Percentiles rank a stretch among this genome's conserved stretches.
Evolutionary conservation across 2,113 vertebrate genomes (phyloP).

Genomic region (Thomomys bottae): DNA sequence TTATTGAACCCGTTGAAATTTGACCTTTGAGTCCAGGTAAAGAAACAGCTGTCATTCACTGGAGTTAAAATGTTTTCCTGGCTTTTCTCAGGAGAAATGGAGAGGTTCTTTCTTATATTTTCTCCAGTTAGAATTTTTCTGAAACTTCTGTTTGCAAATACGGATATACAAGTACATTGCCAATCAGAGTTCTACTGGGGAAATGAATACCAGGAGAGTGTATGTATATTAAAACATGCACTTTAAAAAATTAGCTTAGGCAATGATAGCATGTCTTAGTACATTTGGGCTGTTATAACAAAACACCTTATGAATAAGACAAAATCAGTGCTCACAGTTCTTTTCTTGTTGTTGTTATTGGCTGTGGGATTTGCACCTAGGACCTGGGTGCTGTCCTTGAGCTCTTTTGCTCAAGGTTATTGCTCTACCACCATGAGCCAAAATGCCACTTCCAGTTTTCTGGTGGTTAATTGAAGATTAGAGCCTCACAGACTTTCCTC

Average conservation of each 20-base stretch:
- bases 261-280: neutral
- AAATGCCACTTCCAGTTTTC: no score
- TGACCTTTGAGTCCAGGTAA: constrained; percentile 59
- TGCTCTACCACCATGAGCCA: no score
- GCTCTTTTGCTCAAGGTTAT: no score
- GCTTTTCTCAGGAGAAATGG: neutral
- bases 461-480: no score
- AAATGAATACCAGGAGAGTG: neutral
- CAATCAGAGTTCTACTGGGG: neutral
- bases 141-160: constrained; percentile 30
- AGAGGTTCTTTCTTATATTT: neutral
- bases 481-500: no score
- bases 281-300: neutral
- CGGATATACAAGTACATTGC: neutral
- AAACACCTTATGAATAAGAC: neutral
- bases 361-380: no score
- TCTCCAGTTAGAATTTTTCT: constrained; percentile 7
- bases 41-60: constrained; percentile 1
- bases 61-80: constrained; percentile 15
- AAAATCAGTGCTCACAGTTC: neutral
- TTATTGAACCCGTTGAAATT: constrained; percentile 58
- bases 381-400: no score
- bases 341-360: neutral
- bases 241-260: neutral
- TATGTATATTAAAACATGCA: neutral